These are phyloP conservation scores for Onchidella celtica DNA, from an alignment of 2,888 invertebrate genomes.

Conservation along the genomic window DNA sequence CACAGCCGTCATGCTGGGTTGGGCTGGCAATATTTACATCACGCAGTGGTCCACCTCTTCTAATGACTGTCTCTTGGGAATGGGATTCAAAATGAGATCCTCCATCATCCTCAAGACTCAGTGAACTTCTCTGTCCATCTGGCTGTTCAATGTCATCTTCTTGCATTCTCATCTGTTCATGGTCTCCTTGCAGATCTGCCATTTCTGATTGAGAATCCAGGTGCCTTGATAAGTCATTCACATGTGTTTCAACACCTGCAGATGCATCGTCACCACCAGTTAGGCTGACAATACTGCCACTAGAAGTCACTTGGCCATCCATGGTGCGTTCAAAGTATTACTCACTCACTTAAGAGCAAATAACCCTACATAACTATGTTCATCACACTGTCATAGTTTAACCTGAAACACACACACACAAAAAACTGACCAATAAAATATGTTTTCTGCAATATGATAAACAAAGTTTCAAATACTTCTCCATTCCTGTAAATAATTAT, in stretches of 20 bases:
- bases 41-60: constrained; percentile 8
- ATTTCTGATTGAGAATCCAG: background rate
- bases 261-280: background rate
- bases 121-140: constrained; percentile 44
- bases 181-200: background rate
- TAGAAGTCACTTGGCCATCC: too few relatives aligned
- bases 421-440: too few relatives aligned
- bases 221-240: background rate
- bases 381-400: too few relatives aligned
- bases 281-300: background rate
- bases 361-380: too few relatives aligned
- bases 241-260: background rate
- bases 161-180: background rate
- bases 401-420: too few relatives aligned
- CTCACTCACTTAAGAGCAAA: too few relatives aligned
- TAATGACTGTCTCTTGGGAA: constrained; percentile 42
- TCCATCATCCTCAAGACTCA: constrained; percentile 49
- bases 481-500: too few relatives aligned
- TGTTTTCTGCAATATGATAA: too few relatives aligned
- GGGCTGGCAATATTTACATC: constrained; percentile 14
- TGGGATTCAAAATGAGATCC: constrained; percentile 46
- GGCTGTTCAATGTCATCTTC: constrained; percentile 41
- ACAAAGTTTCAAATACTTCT: too few relatives aligned
- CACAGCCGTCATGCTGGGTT: constrained; percentile 19
- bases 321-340: too few relatives aligned